Evolutionary conservation across 2,797 vertebrate genomes (phyloP), one percentile per base, ranked within the genome.

Genomic region (Pristis pectinata): DNA sequence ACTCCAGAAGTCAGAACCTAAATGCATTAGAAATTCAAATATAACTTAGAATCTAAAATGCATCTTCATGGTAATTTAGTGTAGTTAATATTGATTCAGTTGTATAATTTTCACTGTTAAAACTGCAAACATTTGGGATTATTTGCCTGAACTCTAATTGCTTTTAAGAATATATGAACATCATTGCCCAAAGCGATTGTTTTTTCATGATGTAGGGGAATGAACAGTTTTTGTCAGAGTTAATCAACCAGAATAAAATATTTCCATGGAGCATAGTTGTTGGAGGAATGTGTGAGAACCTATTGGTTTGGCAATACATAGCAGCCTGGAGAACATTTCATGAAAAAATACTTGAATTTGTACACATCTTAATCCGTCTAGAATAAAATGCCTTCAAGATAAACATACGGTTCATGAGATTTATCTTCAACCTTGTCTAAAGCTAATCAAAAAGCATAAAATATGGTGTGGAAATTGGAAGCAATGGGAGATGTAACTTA

Each of bases 311-410:
- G 11, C 85, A 61, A 89, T 61, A 37, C 56, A 64, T 56, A 19
- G 5, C 17, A 22, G 85, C 27, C 85, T 37, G 59, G 15, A 59
- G 85, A n/a, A 89, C 15, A 61, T 61, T 59, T 89, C 56, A 89
- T 34, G n/a, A 8, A 87, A 61, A 34, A 64, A 89, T 89, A 89
- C 59, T 89, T 64, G 85, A 89, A 89, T 64, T 19, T n/a, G 56
- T 59, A 19, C 30, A 22, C 85, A 89, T 89, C 30, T 89, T 89
- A 89, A 89, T 89, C 85, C 56, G 6, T 89, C 85, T 22, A 89
- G 85, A 89, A 89, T 89, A 89, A 89, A 89, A 89, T 34, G 59
- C 85, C 85, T 89, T 89, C 56, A 37, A 37, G 56, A 64, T 61
- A 89, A 89, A 64, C n/a, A 64, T 89, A 49, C 82, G 85, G 44